Evolutionary conservation across 2,113 vertebrate genomes (phyloP).

Genomic region (Periophthalmodon schlosseri): DNA sequence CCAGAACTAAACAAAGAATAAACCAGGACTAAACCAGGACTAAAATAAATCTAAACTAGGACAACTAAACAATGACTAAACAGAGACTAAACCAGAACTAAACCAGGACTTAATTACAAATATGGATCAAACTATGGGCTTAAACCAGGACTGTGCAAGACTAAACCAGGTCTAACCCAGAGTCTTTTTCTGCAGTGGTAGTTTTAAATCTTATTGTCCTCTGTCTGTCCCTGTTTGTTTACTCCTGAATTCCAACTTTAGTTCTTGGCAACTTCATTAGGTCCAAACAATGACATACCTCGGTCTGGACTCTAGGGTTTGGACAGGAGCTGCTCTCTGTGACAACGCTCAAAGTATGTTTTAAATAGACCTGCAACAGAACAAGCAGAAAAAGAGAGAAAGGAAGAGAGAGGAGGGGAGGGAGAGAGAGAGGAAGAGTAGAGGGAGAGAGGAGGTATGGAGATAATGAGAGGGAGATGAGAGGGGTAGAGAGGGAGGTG

Average conservation of each 20-base stretch:
- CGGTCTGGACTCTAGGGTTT: conserved; percentile 1
- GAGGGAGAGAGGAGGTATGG: conserved; percentile 3
- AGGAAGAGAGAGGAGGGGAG: conserved; percentile 4
- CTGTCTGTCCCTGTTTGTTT: conserved; percentile 24
- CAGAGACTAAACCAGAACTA: background rate
- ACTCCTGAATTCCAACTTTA: conserved; percentile 49
- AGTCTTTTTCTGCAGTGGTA: background rate
- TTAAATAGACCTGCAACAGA: background rate
- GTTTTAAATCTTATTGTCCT: too few species aligned
- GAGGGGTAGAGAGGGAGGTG: conserved; percentile 5
- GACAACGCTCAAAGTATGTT: background rate
- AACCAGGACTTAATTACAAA: too few species aligned
- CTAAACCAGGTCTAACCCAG: too few species aligned
- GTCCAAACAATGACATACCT: background rate
- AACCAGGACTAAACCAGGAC: background rate
- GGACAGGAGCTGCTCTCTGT: conserved; percentile 8
- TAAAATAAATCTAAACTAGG: background rate
- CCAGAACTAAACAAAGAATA: too few species aligned
- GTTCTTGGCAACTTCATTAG: conserved; percentile 49
- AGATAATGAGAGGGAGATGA: background rate
- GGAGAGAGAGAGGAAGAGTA: background rate
- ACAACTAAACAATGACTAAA: background rate
- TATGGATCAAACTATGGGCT: too few species aligned
- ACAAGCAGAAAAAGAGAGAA: background rate
- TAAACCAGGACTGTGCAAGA: background rate